Evolutionary conservation across 2,888 invertebrate species (phyloP).

Genomic region (Icerya purchasi): DNA sequence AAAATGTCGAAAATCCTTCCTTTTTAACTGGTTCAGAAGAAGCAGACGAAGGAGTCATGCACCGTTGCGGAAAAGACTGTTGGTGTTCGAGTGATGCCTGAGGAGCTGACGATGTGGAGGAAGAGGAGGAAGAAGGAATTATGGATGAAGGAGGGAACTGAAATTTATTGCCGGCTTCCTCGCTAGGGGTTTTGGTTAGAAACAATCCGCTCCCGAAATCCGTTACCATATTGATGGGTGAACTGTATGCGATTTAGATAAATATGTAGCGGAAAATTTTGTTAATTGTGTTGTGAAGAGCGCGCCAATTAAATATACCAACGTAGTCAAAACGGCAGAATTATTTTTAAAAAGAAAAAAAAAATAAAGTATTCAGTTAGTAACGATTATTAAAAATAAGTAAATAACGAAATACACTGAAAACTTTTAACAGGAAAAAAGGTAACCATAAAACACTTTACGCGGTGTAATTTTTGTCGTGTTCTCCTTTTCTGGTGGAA

Average conservation of each 20-base stretch:
- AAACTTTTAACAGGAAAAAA: no score
- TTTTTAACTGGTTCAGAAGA: conserved; percentile 9
- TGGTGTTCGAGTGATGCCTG: conserved; percentile 15
- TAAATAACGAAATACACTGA: no score
- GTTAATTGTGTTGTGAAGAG: no score
- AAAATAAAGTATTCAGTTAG: no score
- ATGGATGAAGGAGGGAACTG: conserved; percentile 35
- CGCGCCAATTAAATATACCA: no score
- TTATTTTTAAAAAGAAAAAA: no score
- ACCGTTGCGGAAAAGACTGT: conserved; percentile 17
- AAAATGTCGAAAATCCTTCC: conserved; percentile 14
- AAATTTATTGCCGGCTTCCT: conserved; percentile 49
- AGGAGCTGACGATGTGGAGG: conserved; percentile 20
- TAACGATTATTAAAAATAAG: no score
- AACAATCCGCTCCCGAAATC: conserved; percentile 89
- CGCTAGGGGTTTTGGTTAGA: conserved; percentile 75
- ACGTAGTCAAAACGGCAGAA: no score
- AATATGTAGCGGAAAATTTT: no score
- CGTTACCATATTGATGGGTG: conserved; percentile 78
- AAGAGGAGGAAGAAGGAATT: conserved; percentile 29
- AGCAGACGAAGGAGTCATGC: conserved; percentile 11
- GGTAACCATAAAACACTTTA: no score
- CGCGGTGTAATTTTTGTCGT: no score
- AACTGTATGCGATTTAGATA: conserved; percentile 32
- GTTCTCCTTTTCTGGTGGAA: no score